phyloP scores from a whole-genome alignment of 2,888 invertebrate species.

The Digitonthophagus gazella region DNA sequence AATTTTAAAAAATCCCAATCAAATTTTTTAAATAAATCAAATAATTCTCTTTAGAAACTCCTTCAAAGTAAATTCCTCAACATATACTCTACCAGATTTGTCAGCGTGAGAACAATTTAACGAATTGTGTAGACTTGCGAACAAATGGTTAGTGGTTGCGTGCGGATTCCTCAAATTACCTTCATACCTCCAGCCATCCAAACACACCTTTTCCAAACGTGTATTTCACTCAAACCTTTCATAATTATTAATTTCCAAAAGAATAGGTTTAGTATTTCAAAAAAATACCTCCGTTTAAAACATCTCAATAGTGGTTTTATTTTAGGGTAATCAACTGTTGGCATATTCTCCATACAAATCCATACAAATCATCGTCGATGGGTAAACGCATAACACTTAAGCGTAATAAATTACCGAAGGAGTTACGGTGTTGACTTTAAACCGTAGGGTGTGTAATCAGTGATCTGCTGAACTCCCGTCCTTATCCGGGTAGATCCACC shows the following conservation, averaged over 20 bases:
- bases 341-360: constrained; percentile 20
- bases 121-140: background rate
- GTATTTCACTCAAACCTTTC: background rate
- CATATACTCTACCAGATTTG: background rate
- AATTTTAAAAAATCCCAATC: background rate
- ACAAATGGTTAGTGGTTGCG: background rate
- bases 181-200: background rate
- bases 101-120: background rate
- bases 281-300: background rate
- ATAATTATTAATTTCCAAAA: background rate
- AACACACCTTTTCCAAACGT: background rate
- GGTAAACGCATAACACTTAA: constrained; percentile 31
- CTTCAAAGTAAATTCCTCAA: background rate
- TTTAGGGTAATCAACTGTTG: constrained; percentile 2
- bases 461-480: constrained; percentile 30
- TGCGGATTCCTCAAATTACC: background rate
- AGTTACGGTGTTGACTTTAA: constrained; percentile 46
- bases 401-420: constrained; percentile 40
- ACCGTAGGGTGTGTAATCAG: constrained; percentile 43
- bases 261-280: constrained; percentile 26
- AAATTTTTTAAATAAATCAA: too few relatives aligned
- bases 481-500: constrained; percentile 31
- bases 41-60: too few relatives aligned
- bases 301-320: background rate
- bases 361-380: constrained; percentile 17